Base-by-base conservation (phyloP, 2,113 vertebrate genomes). In the Stigmatopora argus region DNA sequence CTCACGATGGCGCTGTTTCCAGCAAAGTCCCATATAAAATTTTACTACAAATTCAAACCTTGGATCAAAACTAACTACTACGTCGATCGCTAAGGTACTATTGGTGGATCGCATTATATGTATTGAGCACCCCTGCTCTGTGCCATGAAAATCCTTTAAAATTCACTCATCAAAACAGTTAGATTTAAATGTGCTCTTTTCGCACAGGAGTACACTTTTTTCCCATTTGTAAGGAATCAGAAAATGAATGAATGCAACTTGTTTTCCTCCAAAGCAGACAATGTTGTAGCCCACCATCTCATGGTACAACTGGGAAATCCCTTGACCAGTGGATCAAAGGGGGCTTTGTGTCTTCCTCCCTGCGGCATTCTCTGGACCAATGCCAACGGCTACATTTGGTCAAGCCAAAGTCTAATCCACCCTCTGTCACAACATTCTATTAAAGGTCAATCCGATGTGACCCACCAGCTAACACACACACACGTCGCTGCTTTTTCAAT, bases 391-490 rank as follows among this genome's bases (percentile, higher is more conserved):
- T 73, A 69, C 73, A 70, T 77, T 73, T 69, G 21, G 66, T 67
- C 48, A 67, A 69, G 62, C 38, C 48, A 56, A 56, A 67, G 56
- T 68, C 72, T 83, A 86, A 86, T 87, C 85, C 77, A 2, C 52
- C 57, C 72, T 66, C 75, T 75, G 84, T 82, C 81, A 83, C 81
- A 78, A 81, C 75, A 78, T 55, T 23, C 68, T 34, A 53, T 69
- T 69, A 72, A 48, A 51, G 74, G 74, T 75, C 72, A 69, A 53
- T 69, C 70, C 57, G 65, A 62, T 48, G 68, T 52, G 69, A 73
- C 73, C 76, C 57, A 11, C 21, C 0, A 3, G 52, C 53, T 48
- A 70, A 65, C 13, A 69, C 23, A 26, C 23, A 26, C 19, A 26
- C 19, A 41, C 23, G 44, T 70, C 62, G 31, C 52, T 79, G 65